Percentiles rank a stretch among this genome's conserved stretches.
Evolutionary conservation across 2,888 invertebrate genomes (phyloP).

Genomic region (Scaeva pyrastri): DNA sequence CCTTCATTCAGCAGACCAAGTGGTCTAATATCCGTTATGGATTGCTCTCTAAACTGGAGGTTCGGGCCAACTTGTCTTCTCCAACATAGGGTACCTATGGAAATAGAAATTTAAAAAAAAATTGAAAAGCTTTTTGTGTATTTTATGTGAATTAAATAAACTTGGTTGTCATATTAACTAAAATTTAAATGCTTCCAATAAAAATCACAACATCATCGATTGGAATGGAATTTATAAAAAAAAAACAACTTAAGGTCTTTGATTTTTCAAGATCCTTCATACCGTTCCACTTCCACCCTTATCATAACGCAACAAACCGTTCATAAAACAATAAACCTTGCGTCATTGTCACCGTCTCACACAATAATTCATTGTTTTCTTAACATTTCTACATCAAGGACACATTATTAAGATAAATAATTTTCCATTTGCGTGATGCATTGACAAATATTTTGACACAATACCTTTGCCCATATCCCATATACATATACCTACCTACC

Average conservation of each 20-base stretch:
- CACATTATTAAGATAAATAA: slow-evolving; percentile 63
- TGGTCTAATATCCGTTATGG: too few relatives aligned
- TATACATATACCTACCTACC: not conserved
- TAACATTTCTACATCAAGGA: slow-evolving; percentile 6
- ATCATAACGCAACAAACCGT: not conserved
- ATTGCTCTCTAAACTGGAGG: too few relatives aligned
- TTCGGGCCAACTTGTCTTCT: too few relatives aligned
- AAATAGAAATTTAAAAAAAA: too few relatives aligned
- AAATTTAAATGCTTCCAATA: too few relatives aligned
- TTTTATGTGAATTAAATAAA: too few relatives aligned
- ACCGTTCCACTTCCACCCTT: not conserved
- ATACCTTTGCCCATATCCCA: slow-evolving; percentile 10
- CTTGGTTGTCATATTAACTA: too few relatives aligned
- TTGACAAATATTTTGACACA: slow-evolving; percentile 68
- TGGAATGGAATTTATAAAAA: too few relatives aligned
- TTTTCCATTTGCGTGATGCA: slow-evolving; percentile 73
- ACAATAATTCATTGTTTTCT: slow-evolving; percentile 1
- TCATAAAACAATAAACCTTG: not conserved
- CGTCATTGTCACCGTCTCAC: not conserved
- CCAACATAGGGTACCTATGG: too few relatives aligned
- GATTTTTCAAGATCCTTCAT: not conserved
- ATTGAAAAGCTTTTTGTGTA: too few relatives aligned
- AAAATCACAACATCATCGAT: too few relatives aligned
- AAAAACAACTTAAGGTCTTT: not conserved
- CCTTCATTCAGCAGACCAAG: too few relatives aligned